Conservation (phyloP, 2,797 vertebrate genomes). For the Mus spretus region DNA sequence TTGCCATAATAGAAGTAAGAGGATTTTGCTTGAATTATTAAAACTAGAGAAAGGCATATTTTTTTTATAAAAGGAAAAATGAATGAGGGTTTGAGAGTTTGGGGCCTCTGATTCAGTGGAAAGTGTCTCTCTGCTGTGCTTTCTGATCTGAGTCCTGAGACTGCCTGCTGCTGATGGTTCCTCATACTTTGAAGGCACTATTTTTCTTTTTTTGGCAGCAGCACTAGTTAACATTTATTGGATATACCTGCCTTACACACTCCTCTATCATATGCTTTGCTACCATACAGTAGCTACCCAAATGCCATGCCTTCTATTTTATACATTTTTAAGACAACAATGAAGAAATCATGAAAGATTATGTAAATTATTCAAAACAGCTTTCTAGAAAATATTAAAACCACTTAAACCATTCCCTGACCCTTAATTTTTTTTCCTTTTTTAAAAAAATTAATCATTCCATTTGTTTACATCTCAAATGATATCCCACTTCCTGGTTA, state of each 20-base stretch:
- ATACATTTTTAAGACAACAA: not conserved
- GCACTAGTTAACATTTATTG: slow-evolving; percentile 45
- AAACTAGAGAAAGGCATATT: not conserved
- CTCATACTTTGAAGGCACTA: not conserved
- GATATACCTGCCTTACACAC: not conserved
- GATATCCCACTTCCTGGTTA: too few species aligned
- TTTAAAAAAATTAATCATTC: too few species aligned
- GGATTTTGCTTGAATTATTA: slow-evolving; percentile 55
- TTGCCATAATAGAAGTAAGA: slow-evolving; percentile 5
- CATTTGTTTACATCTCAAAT: too few species aligned
- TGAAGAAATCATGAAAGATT: not conserved
- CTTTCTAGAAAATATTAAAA: not conserved
- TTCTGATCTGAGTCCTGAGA: not conserved
- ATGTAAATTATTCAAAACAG: not conserved
- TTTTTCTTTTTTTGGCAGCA: not conserved
- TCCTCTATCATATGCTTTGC: not conserved
- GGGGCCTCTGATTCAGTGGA: not conserved
- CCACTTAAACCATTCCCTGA: not conserved
- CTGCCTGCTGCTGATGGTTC: not conserved
- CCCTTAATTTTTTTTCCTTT: not conserved
- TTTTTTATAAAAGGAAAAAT: not conserved
- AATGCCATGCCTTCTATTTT: not conserved
- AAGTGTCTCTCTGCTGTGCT: not conserved
- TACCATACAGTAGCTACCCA: not conserved
- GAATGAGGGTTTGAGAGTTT: not conserved